phyloP scores from a whole-genome alignment of 2,888 invertebrate genomes.

The Tipula vernalis region DNA sequence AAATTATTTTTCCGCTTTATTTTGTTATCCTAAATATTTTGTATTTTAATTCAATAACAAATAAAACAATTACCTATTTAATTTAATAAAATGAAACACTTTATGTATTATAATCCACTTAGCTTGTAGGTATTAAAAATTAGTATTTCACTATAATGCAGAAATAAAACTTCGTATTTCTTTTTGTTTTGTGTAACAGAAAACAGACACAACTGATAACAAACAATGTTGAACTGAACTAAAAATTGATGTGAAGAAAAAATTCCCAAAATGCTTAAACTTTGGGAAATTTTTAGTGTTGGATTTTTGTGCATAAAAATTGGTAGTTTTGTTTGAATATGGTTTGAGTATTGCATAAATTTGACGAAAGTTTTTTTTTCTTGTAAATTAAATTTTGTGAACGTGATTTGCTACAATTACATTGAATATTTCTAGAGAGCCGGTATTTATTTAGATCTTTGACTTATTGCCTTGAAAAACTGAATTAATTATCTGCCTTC shows the following conservation, averaged over 20 bases:
- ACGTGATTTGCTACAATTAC: too few relatives aligned
- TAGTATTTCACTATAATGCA: not conserved
- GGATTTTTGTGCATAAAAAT: not conserved
- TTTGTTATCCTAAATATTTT: not conserved
- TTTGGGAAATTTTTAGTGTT: not conserved
- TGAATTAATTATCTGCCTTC: too few relatives aligned
- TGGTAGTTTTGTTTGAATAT: not conserved
- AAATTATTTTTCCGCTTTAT: not conserved
- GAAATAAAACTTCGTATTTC: not conserved
- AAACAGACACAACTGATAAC: not conserved
- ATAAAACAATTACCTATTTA: not conserved
- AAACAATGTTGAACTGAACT: not conserved
- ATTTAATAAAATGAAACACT: not conserved
- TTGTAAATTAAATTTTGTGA: too few relatives aligned
- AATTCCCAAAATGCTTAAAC: not conserved
- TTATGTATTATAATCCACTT: not conserved
- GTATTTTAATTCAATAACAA: not conserved
- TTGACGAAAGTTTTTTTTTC: not conserved
- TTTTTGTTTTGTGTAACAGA: not conserved
- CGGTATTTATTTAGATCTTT: too few relatives aligned
- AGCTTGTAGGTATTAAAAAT: not conserved
- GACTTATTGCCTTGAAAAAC: too few relatives aligned
- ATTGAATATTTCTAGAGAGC: too few relatives aligned
- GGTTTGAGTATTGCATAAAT: not conserved
- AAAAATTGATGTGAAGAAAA: not conserved